Conservation (phyloP, 1,140 invertebrate species). For the Lepidurus couesii region DNA sequence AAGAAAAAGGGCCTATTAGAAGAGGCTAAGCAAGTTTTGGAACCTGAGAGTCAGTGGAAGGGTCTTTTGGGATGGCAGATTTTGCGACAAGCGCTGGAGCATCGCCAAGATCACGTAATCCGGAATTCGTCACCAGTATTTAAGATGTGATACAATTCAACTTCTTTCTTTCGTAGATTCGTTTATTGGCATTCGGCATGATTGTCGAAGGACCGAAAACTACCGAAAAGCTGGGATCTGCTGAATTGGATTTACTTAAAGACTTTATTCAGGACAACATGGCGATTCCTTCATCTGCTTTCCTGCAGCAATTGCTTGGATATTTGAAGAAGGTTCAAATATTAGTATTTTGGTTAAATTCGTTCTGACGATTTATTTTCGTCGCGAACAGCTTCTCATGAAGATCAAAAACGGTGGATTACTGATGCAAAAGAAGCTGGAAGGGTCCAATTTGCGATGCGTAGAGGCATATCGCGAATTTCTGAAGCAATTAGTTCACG, state of each 20-base stretch:
- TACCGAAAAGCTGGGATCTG: conserved; percentile 56
- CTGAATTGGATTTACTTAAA: conserved; percentile 63
- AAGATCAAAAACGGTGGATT: conserved; percentile 44
- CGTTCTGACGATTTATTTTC: conserved; percentile 27
- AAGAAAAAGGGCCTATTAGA: not conserved
- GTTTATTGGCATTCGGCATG: conserved; percentile 56
- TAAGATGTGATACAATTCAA: conserved; percentile 27
- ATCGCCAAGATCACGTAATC: conserved; percentile 46
- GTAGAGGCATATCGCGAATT: conserved; percentile 44
- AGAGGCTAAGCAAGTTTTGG: not conserved
- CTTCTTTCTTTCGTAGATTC: conserved; percentile 44
- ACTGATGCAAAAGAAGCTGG: conserved; percentile 37
- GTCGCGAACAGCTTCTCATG: conserved; percentile 41
- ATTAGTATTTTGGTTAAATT: conserved; percentile 21
- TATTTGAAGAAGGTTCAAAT: conserved; percentile 47
- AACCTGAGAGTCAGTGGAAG: conserved; percentile 41
- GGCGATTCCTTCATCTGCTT: conserved; percentile 59
- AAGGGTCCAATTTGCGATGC: conserved; percentile 27
- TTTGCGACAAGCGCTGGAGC: conserved; percentile 44
- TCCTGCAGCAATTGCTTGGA: conserved; percentile 47
- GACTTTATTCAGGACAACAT: conserved; percentile 63
- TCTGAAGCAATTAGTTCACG: conserved; percentile 48
- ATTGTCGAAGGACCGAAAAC: conserved; percentile 68
- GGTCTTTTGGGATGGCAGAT: conserved; percentile 42
- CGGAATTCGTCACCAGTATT: conserved; percentile 31